Base-by-base conservation (phyloP, 2,888 invertebrate species). In the Zygogramma bicolorata region DNA sequence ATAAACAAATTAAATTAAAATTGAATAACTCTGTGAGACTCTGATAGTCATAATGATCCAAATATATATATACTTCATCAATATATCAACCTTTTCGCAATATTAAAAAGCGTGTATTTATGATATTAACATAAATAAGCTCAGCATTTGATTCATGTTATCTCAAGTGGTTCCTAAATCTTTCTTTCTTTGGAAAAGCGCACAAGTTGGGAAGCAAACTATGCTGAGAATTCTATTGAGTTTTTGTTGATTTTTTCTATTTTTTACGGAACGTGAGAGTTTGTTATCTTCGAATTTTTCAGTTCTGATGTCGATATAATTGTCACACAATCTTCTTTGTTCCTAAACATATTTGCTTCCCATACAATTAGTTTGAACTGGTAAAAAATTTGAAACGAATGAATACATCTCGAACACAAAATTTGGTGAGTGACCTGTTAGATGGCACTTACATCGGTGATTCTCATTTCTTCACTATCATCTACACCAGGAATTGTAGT, bases 401-500 rank as follows among this genome's bases (percentile, higher is more conserved):
- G 38, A 53, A 13, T n/a, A 61, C 42, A 63, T n/a, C 8, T 62
- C 53, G 65, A 18, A 68, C 15, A 65, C 7, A 42, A 29, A 29
- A 31, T 42, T 15, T n/a, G 31, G 25, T 63, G 18, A 71, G 73
- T 75, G 68, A 42, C 71, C 74, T 73, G 73, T 69, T 73, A 63
- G 63, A 66, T 73, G 76, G 75, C 70, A 81, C 96, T 96, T 95
- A 96, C 97, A 89, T 97, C 96, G 84, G 96, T 95, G 84, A 95
- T 90, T 79, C 78, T 61, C 90, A 93, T 94, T 93, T 99, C 98
- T 89, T 98, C 98, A 85, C 92, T 93, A 89, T 99, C 99, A 90
- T 99, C 97, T 84, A 99, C 94, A 89, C 92, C 93, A 86, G 98
- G 97, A 88, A 99, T 98, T 85, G 94, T 94, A 87, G 94, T 93